Conservation (phyloP, 2,113 vertebrate genomes). For the Ptilonorhynchus violaceus region DNA sequence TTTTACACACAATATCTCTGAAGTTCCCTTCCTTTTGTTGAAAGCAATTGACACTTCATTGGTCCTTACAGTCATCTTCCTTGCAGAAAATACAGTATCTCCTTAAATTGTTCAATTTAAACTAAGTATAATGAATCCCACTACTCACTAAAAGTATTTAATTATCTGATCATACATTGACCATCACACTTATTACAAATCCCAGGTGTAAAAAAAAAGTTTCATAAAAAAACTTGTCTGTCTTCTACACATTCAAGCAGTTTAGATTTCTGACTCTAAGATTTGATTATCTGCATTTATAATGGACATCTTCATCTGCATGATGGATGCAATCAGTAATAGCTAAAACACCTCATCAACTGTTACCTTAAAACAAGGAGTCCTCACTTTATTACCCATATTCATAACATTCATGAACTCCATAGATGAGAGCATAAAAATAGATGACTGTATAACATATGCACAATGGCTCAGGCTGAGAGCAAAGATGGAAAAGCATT, state of each 20-base stretch:
- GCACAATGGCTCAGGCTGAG: background rate
- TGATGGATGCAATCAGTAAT: conserved; percentile 40
- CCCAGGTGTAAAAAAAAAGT: background rate
- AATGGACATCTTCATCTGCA: conserved; percentile 31
- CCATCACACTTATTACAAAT: background rate
- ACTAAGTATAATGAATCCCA: background rate
- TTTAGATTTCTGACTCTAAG: background rate
- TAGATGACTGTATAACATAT: background rate
- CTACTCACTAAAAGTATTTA: background rate
- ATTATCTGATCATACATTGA: background rate
- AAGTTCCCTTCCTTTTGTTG: background rate
- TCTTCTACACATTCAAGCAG: background rate
- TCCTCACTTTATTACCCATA: background rate
- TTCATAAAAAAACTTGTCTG: background rate
- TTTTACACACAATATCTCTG: background rate
- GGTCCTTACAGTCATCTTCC: background rate
- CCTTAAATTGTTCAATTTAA: background rate
- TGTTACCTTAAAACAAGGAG: conserved; percentile 43
- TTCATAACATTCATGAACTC: conserved; percentile 31
- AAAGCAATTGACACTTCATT: background rate
- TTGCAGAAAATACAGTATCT: background rate
- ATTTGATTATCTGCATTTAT: background rate
- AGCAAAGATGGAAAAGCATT: conserved; percentile 3
- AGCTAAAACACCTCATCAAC: conserved; percentile 24
- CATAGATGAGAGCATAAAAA: conserved; percentile 14